phyloP scores from a whole-genome alignment of 2,888 invertebrate genomes.

The Amiota minor region DNA sequence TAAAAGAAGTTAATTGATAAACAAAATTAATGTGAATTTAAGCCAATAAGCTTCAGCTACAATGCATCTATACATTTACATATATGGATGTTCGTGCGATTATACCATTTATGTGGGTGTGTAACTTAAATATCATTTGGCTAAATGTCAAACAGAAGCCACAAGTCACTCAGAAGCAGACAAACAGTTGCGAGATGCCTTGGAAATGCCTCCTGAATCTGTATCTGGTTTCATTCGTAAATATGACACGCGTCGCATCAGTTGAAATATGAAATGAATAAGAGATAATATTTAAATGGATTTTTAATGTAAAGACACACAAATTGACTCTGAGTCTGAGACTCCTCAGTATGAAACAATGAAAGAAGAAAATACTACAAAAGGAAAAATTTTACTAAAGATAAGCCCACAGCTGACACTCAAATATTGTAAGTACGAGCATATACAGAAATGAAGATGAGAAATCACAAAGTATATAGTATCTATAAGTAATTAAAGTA shows the following conservation, averaged over 20 bases:
- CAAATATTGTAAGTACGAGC: too few species aligned
- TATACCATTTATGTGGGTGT: too few species aligned
- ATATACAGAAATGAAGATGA: too few species aligned
- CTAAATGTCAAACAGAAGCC: constrained; percentile 57
- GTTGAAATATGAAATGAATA: constrained; percentile 10
- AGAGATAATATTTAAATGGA: constrained; percentile 59
- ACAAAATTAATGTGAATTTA: background rate
- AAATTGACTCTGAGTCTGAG: background rate
- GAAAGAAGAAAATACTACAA: background rate
- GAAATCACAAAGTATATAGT: too few species aligned
- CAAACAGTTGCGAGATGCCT: too few species aligned
- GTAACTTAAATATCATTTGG: constrained; percentile 47
- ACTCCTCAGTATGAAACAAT: background rate
- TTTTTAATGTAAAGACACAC: constrained; percentile 55
- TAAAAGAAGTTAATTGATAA: background rate
- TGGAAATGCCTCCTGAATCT: background rate
- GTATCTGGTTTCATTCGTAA: background rate
- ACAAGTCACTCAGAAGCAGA: background rate
- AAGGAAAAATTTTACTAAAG: constrained; percentile 10
- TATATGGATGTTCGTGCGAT: too few species aligned
- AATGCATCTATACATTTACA: background rate
- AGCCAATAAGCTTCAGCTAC: background rate
- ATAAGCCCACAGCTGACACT: background rate
- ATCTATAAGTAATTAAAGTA: too few species aligned
- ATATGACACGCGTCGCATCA: constrained; percentile 23